Evolutionary conservation across 2,113 vertebrate genomes (phyloP), one percentile per base, ranked within the genome.

Genomic region (Gymnorhina tibicen): DNA sequence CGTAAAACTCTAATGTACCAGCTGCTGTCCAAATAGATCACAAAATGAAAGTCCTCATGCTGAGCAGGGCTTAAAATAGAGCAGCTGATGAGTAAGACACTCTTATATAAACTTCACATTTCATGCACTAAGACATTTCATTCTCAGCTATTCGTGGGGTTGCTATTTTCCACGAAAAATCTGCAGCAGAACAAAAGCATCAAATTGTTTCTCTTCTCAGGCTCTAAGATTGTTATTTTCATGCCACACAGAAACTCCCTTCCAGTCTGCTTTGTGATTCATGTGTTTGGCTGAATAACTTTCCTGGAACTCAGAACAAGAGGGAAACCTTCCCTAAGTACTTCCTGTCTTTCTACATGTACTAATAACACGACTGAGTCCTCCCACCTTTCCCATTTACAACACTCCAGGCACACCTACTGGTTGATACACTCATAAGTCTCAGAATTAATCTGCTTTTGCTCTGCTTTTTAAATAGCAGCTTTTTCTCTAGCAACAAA

Each of bases 301-400:
- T 97, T 96, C 96, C 93, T 97, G 96, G 96, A 98, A 97, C 95
- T 97, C 76, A 85, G 94, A 98, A 95, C 69, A 87, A 95, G 94
- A 96, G 96, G 95, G 96, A 97, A 98, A 93, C 97, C 97, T 98
- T 98, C 95, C 93, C 93, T 93, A 95, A 97, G 69, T 87, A 95
- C 94, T 98, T 98, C 98, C 98, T 97, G 97, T 96, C 97, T 97
- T 96, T 97, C 97, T 90, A 64, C 75, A 88, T 82, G 59, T 50
- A 49, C 82, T 76, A 91, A 82, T 86, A 82, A 95, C 80, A 86
- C 44, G 63, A 94, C 9, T 1, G 91, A 93, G 88, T 96, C 85
- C 96, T 97, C 94, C 95, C 93, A 93, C 92, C 94, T 96, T 97
- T 95, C 92, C 92, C 94, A 68, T 87, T 96, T 95, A 79, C 77